Evolutionary conservation across 92 coral and sea anemone genomes (phyloP).

Genomic region (Palythoa caribaeorum): DNA sequence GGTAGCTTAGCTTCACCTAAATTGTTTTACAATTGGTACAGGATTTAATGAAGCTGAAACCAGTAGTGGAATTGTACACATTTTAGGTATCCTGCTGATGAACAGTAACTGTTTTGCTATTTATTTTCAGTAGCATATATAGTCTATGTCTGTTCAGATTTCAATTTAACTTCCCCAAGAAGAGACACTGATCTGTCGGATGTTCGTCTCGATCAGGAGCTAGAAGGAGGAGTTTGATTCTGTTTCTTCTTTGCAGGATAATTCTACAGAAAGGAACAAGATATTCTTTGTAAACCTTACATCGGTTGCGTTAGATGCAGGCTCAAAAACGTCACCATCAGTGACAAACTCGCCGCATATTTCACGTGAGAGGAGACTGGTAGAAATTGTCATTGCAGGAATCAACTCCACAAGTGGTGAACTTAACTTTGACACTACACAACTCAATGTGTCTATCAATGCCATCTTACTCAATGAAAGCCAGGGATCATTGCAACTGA

Average conservation of each 20-base stretch:
- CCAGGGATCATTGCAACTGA: slow-evolving; percentile 55
- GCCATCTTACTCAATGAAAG: slow-evolving; percentile 68
- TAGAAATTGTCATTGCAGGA: slow-evolving; percentile 84
- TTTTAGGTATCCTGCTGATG: too few species aligned
- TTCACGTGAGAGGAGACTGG: slow-evolving; percentile 62
- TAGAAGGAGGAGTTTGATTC: not conserved
- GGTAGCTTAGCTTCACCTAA: too few species aligned
- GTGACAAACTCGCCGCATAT: slow-evolving; percentile 83
- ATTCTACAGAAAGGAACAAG: slow-evolving; percentile 67
- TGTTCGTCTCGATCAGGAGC: too few species aligned
- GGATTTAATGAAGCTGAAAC: too few species aligned
- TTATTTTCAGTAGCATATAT: too few species aligned
- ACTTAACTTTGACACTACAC: slow-evolving; percentile 78
- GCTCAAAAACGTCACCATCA: slow-evolving; percentile 59
- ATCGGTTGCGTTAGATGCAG: slow-evolving; percentile 71
- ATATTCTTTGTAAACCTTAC: slow-evolving; percentile 89
- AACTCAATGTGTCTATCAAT: slow-evolving; percentile 65
- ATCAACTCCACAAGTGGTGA: slow-evolving; percentile 84
- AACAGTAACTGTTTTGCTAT: too few species aligned
- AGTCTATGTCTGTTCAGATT: too few species aligned
- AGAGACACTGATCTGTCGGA: too few species aligned
- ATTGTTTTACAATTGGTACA: too few species aligned
- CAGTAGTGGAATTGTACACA: too few species aligned
- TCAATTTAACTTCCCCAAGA: too few species aligned
- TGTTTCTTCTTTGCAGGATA: slow-evolving; percentile 55